phyloP scores from a whole-genome alignment of 2,797 vertebrate species.

The Smutsia gigantea region DNA sequence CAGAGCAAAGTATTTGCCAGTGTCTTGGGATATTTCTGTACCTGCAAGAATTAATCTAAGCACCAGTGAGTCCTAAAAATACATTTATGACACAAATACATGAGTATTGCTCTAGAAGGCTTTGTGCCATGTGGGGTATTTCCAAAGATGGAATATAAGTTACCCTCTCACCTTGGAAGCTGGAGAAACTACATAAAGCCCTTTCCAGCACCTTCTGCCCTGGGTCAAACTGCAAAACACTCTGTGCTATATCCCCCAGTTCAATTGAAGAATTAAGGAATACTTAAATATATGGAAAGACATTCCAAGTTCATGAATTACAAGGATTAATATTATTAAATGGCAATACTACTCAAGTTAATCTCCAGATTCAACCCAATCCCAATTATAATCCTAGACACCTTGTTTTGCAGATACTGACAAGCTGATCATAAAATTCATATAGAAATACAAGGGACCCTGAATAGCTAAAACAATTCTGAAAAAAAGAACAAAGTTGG shows the following conservation, averaged over 20 bases:
- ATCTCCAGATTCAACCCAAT: background rate
- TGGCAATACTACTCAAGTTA: background rate
- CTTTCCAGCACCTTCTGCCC: background rate
- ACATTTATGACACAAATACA: background rate
- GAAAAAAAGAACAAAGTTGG: constrained; percentile 20
- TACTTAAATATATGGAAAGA: background rate
- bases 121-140: background rate
- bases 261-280: constrained; percentile 5
- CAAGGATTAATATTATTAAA: background rate
- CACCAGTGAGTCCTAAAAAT: constrained; percentile 17
- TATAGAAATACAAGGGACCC: background rate
- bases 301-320: background rate
- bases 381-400: background rate
- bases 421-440: constrained; percentile 36
- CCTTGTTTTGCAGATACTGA: background rate
- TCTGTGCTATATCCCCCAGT: background rate
- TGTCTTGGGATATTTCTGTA: background rate
- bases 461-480: constrained; percentile 27
- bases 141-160: background rate
- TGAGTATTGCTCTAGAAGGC: background rate
- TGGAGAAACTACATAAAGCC: background rate
- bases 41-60: background rate
- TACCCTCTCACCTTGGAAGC: background rate
- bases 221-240: background rate
- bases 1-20: background rate